Base-by-base conservation (phyloP, 1,140 invertebrate genomes). In the Dinothrombium tinctorium region DNA sequence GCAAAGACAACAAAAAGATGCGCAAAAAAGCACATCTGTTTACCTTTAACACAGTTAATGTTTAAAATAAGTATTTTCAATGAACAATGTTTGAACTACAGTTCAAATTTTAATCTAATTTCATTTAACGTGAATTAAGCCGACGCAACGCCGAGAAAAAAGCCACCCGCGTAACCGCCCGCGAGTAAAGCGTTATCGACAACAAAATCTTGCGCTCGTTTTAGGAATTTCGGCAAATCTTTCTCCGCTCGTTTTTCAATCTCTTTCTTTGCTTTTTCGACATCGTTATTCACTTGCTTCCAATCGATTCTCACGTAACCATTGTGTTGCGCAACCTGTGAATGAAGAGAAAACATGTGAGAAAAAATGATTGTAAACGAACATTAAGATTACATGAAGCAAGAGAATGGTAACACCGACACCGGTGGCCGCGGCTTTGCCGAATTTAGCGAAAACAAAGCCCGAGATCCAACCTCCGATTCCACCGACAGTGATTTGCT, bases 381-480 rank as follows among this genome's bases (percentile, higher is more conserved):
- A n/a, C n/a, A n/a, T n/a, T n/a, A n/a, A n/a, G n/a, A n/a, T 26
- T 49, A 90, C 67, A 63, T 90, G 80, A 40, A 92, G 55, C 50
- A 89, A 62, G 48, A 92, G 74, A 25, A 90, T 74, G 45, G 79
- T 74, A 41, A 81, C 76, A 44, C 84, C 86, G 45, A 89, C 58
- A 8, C 80, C 76, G 41, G 81, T 71, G 7, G 83, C 84, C 33
- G 79, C 78, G 43, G 76, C 63, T 67, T 86, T 89, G 7, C 83
- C 82, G 48, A 89, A 71, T 68, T 87, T 86, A 69, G 83, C 78
- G 48, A 78, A 74, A 28, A 84, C 56, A 57, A 76, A 86, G 32
- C 84, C 84, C 44, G 83, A 56, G 56, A 68, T 84, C 81, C 80
- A 87, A 71, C 84, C 84, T 51, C 78, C 74, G 22, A 73, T 66